Percentiles rank a stretch among this genome's conserved stretches.
Evolutionary conservation across 2,113 vertebrate genomes (phyloP).

Genomic region (Clarias macrocephalus): DNA sequence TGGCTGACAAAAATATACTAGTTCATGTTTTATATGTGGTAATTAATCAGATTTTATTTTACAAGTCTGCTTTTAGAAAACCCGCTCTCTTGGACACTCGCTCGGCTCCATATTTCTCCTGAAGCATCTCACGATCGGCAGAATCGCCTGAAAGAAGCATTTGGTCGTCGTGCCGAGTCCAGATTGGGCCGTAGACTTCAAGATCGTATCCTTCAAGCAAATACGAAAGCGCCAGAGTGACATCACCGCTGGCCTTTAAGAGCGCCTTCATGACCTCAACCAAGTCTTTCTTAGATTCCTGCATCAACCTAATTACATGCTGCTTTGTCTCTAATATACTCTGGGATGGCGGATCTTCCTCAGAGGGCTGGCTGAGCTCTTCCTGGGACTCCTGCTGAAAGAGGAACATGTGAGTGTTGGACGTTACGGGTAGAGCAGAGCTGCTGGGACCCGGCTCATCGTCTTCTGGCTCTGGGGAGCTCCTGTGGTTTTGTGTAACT

Average conservation of each 20-base stretch:
- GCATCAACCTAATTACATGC: slow-evolving; percentile 77
- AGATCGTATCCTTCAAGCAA: slow-evolving; percentile 67
- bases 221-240: slow-evolving; percentile 72
- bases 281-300: slow-evolving; percentile 76
- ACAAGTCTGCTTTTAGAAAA: slow-evolving; percentile 59
- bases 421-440: background rate
- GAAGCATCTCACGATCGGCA: slow-evolving; percentile 47
- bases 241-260: slow-evolving; percentile 84
- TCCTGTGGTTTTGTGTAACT: background rate
- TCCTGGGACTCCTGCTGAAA: slow-evolving; percentile 68
- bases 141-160: slow-evolving; percentile 59
- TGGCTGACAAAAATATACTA: background rate
- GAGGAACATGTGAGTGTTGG: slow-evolving; percentile 67
- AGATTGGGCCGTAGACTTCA: slow-evolving; percentile 43
- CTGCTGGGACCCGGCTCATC: background rate
- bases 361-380: slow-evolving; percentile 44
- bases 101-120: slow-evolving; percentile 65
- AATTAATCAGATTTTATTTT: background rate
- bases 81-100: slow-evolving; percentile 60
- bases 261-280: slow-evolving; percentile 83
- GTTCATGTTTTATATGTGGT: background rate
- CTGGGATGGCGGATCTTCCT: slow-evolving; percentile 13
- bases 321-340: slow-evolving; percentile 60
- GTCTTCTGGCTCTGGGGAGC: background rate
- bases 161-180: slow-evolving; percentile 63